Conservation (phyloP, 1,140 invertebrate genomes). For the Trachymyrmex septentrionalis region DNA sequence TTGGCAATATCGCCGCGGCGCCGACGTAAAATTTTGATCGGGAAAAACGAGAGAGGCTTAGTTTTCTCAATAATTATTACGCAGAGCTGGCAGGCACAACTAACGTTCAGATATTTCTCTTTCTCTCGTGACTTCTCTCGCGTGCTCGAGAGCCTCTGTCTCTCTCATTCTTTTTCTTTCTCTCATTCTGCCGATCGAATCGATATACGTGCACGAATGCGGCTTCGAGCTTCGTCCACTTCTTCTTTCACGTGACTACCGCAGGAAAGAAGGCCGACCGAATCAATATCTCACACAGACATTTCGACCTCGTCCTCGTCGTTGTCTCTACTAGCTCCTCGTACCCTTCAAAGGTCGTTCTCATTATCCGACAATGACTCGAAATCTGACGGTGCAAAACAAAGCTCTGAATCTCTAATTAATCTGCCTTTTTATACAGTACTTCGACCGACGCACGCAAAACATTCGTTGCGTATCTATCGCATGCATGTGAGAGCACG, state of each 20-base stretch:
- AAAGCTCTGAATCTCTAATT: conserved; percentile 51
- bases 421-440: conserved; percentile 28
- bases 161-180: conserved; percentile 13
- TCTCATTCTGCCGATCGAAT: conserved; percentile 68
- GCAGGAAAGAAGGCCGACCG: conserved; percentile 76
- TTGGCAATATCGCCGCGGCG: conserved; percentile 14
- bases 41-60: conserved; percentile 39
- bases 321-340: conserved; percentile 33
- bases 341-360: conserved; percentile 52
- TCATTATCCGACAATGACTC: conserved; percentile 33
- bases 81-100: conserved; percentile 40
- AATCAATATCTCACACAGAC: conserved; percentile 77
- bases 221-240: conserved; percentile 78
- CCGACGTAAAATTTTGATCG: conserved; percentile 47
- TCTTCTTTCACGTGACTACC: conserved; percentile 78
- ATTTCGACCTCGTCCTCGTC: conserved; percentile 72
- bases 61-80: conserved; percentile 54
- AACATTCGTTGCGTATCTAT: conserved; percentile 7
- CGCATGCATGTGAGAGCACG: conserved; percentile 24
- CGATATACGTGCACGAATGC: conserved; percentile 78
- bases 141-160: conserved; percentile 62
- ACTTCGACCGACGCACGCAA: neutral
- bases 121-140: conserved; percentile 48
- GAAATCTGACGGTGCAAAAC: conserved; percentile 38
- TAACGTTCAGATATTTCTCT: conserved; percentile 52